phyloP scores from a whole-genome alignment of 2,888 invertebrate genomes.

The Temnothorax ravouxi region DNA sequence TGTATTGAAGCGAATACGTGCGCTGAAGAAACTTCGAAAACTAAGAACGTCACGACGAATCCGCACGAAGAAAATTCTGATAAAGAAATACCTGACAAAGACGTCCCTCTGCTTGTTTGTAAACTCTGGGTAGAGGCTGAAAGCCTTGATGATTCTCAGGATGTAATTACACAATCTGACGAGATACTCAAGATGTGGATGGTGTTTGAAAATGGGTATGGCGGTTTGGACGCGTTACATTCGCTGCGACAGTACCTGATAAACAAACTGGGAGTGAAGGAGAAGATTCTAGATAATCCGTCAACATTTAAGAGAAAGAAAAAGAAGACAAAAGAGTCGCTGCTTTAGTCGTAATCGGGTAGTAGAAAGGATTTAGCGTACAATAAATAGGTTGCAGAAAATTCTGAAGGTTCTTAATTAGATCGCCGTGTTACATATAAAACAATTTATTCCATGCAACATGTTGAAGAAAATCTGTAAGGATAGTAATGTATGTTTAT shows the following conservation, averaged over 20 bases:
- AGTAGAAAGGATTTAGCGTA: slow-evolving; percentile 6
- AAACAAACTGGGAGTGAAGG: slow-evolving; percentile 81
- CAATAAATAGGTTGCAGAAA: slow-evolving; percentile 19
- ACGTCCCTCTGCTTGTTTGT: slow-evolving; percentile 60
- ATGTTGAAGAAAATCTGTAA: slow-evolving; percentile 73
- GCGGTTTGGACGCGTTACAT: slow-evolving; percentile 83
- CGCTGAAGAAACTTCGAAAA: background rate
- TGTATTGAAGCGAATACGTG: background rate
- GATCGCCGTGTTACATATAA: slow-evolving; percentile 74
- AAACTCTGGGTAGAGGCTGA: slow-evolving; percentile 59
- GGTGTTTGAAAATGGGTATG: slow-evolving; percentile 80
- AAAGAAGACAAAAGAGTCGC: slow-evolving; percentile 47
- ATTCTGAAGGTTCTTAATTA: slow-evolving; percentile 56
- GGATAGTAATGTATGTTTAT: slow-evolving; percentile 79
- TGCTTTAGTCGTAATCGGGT: background rate
- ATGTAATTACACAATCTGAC: slow-evolving; percentile 56
- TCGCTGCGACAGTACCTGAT: slow-evolving; percentile 83
- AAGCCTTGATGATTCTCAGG: slow-evolving; percentile 58
- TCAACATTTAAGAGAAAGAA: slow-evolving; percentile 70
- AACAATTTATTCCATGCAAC: slow-evolving; percentile 82
- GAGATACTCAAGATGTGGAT: slow-evolving; percentile 77
- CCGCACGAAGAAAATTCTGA: background rate
- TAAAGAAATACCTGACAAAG: slow-evolving; percentile 2
- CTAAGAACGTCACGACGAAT: background rate
- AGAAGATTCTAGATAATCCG: slow-evolving; percentile 69